Evolutionary conservation across 2,888 invertebrate species (phyloP).

Genomic region (Heliothis peltigera): DNA sequence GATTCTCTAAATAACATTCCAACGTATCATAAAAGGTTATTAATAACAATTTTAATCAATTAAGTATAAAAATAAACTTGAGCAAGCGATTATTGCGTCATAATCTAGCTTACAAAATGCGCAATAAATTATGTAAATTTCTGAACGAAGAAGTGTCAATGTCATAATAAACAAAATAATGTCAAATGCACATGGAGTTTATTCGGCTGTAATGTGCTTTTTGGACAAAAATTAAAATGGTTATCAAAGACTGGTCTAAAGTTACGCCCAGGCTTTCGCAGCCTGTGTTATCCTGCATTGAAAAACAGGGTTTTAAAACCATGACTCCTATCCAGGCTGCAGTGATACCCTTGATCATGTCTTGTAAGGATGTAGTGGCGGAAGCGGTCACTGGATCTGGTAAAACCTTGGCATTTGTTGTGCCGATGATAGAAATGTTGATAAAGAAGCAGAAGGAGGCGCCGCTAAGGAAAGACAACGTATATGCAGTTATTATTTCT

Average conservation of each 20-base stretch:
- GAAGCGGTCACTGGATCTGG: conserved; percentile 99
- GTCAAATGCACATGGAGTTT: conserved; percentile 62
- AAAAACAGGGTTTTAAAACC: conserved; percentile 84
- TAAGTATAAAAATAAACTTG: no score
- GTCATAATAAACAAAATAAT: conserved; percentile 25
- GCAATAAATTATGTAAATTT: not conserved
- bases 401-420: conserved; percentile 98
- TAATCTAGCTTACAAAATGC: no score
- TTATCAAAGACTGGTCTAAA: conserved; percentile 83
- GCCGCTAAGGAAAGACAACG: conserved; percentile 92
- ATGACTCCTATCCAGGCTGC: conserved; percentile 94
- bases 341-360: conserved; percentile 96
- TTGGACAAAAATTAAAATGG: conserved; percentile 68
- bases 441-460: conserved; percentile 90
- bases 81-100: no score
- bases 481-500: conserved; percentile 97
- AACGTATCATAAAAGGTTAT: no score
- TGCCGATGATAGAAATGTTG: conserved; percentile 97
- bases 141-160: conserved; percentile 13
- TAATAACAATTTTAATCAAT: no score
- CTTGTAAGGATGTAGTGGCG: conserved; percentile 98
- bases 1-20: no score
- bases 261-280: conserved; percentile 83
- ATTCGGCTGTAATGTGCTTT: conserved; percentile 1
- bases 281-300: conserved; percentile 87